Base-by-base conservation (phyloP, 2,113 vertebrate genomes). In the Colaptes auratus region DNA sequence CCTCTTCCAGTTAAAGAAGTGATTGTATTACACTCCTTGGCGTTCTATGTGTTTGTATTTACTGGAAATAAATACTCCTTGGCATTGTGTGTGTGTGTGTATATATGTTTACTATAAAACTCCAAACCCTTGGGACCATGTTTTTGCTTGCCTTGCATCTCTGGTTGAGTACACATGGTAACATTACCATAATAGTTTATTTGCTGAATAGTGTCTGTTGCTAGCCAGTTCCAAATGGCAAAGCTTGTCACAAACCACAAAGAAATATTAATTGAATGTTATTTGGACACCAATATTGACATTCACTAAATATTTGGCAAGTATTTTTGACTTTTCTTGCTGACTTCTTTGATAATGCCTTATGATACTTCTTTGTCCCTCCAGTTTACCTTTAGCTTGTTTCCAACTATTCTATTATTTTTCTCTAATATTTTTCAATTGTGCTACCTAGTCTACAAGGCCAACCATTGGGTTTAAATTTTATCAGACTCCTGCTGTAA, bases 251-350 rank as follows among this genome's bases (percentile, higher is more conserved):
- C 82, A 88, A 70, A 75, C 76, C 50, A 72, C 63, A 60, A 28
- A 60, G 72, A 89, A 79, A 42, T 74, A 80, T 60, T 80, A 89
- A 89, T 56, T 60, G 55, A 56, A 80, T 80, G n/a, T 48, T 90
- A 35, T 53, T 92, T 87, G 82, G 58, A 53, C 44, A 53, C n/a
- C 31, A 60, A 17, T 85, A 87, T 61, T 1, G 31, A 53, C 23
- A 28, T 7, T 55, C 14, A 25, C 75, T 86, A 89, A 89, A 44
- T n/a, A n/a, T 55, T 93, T 86, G 58, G 60, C 39, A 67, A 44
- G 25, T 89, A 3, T 87, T 92, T 46, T 36, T 55, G 9, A 35
- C 21, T 60, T 3, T 66, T 92, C 61, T 46, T 44, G 23, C 39
- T 84, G 61, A 8, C n/a, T 81, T 59, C 60, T 36, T 60, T 70